Evolutionary conservation across 2,113 vertebrate species (phyloP).

Genomic region (Passerina amoena): DNA sequence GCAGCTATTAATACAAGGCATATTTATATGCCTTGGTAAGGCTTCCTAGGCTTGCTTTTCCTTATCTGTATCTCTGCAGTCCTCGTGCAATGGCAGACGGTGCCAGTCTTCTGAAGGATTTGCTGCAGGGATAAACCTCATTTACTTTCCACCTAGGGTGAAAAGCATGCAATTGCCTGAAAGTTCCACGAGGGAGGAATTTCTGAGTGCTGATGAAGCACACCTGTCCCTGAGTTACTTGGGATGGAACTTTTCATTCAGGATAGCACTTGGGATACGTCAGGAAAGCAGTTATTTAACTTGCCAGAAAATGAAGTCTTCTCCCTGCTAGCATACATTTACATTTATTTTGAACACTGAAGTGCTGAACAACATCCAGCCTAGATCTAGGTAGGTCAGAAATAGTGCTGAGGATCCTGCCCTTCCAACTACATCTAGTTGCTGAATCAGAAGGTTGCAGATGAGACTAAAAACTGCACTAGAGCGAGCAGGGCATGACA

Average conservation of each 20-base stretch:
- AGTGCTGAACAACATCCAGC: background rate
- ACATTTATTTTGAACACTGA: background rate
- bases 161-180: background rate
- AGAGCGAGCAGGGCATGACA: background rate
- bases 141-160: background rate
- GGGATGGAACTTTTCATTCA: background rate
- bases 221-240: background rate
- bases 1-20: conserved; percentile 24
- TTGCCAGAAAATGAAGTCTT: background rate
- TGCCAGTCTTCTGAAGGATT: conserved; percentile 6
- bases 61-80: conserved; percentile 2
- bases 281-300: background rate
- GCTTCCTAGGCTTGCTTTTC: background rate
- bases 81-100: background rate
- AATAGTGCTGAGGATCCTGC: background rate
- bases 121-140: conserved; percentile 20
- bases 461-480: background rate
- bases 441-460: background rate
- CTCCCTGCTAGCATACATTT: background rate
- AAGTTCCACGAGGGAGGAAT: background rate
- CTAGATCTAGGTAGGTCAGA: background rate
- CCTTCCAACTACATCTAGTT: background rate
- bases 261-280: background rate
- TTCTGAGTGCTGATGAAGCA: background rate
- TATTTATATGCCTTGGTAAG: conserved; percentile 5